These are phyloP conservation scores for Saccostrea glomerata DNA, from an alignment of 1,140 invertebrate species.

Conservation along the genomic window DNA sequence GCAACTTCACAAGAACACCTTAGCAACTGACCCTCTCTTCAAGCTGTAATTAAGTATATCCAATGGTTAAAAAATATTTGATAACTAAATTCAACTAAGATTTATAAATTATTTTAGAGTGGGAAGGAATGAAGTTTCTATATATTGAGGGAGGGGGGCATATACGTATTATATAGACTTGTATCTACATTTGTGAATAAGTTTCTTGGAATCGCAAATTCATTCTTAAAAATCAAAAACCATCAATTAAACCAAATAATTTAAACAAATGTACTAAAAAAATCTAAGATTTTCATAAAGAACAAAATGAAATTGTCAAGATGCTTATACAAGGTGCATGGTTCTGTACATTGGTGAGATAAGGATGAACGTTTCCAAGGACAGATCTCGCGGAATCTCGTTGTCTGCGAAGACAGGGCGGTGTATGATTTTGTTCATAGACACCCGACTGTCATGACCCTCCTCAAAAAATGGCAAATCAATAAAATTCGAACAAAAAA, in stretches of 20 bases:
- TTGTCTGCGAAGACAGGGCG: not conserved
- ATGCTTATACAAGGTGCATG: too few species aligned
- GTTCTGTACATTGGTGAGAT: too few species aligned
- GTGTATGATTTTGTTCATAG: not conserved
- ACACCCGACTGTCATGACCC: not conserved
- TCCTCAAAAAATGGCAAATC: conserved; percentile 5
- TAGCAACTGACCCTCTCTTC: too few species aligned
- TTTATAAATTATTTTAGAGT: not conserved
- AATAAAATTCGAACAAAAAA: not conserved
- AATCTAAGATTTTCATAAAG: not conserved
- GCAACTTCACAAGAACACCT: too few species aligned
- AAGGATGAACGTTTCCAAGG: not conserved
- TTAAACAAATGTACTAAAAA: not conserved
- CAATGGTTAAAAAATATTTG: too few species aligned
- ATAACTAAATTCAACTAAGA: too few species aligned
- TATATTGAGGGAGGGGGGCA: not conserved
- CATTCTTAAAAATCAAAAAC: too few species aligned
- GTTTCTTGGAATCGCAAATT: too few species aligned
- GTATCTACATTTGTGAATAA: too few species aligned
- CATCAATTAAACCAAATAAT: not conserved
- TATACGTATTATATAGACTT: too few species aligned
- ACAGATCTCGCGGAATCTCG: not conserved
- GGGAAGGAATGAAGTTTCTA: not conserved
- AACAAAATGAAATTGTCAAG: too few species aligned
- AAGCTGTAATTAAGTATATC: too few species aligned